Percentiles rank a stretch among this genome's conserved stretches.
Evolutionary conservation across 2,888 invertebrate species (phyloP).

Genomic region (Geophilus truncorum): DNA sequence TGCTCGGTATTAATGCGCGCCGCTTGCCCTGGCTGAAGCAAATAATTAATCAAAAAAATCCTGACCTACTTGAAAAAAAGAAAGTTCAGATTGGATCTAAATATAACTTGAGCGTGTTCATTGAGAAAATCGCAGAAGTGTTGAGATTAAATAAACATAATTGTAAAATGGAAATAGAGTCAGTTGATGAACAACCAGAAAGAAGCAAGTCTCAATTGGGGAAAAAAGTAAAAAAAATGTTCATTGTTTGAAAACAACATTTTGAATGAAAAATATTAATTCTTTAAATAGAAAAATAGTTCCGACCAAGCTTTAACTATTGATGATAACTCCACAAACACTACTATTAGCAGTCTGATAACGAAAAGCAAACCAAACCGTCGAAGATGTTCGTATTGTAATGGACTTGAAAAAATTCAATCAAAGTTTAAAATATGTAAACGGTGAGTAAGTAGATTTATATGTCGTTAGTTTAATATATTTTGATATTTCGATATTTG

Average conservation of each 20-base stretch:
- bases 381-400: not conserved
- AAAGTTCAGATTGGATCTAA: not conserved
- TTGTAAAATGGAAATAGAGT: not conserved
- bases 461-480: too few species aligned
- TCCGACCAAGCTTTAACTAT: not conserved
- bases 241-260: not conserved
- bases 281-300: not conserved
- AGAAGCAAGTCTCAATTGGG: not conserved
- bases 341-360: too few species aligned
- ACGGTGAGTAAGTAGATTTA: not conserved
- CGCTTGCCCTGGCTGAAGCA: not conserved
- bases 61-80: too few species aligned
- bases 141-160: not conserved
- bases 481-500: not conserved
- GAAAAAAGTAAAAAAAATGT: not conserved
- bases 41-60: not conserved
- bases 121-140: not conserved
- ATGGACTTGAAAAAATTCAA: not conserved
- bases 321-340: not conserved
- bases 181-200: not conserved
- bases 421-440: not conserved
- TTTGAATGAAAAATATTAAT: not conserved
- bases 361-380: not conserved
- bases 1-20: not conserved
- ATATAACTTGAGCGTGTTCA: not conserved